Conservation (phyloP, 2,888 invertebrate species). For the Diaphora mendica region DNA sequence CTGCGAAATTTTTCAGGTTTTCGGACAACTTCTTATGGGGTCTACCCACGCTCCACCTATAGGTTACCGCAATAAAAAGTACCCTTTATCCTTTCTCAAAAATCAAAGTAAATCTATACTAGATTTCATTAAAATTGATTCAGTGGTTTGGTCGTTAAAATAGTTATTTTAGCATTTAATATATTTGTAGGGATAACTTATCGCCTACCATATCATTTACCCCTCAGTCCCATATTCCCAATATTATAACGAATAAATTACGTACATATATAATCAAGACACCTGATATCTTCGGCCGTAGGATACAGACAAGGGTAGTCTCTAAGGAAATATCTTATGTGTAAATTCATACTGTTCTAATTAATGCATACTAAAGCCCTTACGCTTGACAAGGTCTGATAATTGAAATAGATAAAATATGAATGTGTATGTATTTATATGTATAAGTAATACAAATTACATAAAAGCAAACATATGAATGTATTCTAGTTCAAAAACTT, state of each 20-base stretch:
- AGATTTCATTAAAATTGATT: too few species aligned
- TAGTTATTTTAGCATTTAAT: too few species aligned
- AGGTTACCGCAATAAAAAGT: too few species aligned
- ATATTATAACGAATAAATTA: conserved; percentile 19
- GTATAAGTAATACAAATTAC: too few species aligned
- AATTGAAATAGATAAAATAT: conserved; percentile 53
- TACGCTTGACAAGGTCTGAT: conserved; percentile 46
- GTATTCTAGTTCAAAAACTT: too few species aligned
- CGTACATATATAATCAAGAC: conserved; percentile 19
- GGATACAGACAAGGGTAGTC: conserved; percentile 32
- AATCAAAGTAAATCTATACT: too few species aligned
- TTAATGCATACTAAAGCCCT: conserved; percentile 50
- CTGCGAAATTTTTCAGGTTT: too few species aligned
- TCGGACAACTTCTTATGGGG: too few species aligned
- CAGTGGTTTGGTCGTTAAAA: too few species aligned
- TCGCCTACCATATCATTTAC: not conserved
- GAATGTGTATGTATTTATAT: not conserved
- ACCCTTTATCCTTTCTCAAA: too few species aligned
- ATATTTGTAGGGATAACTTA: not conserved
- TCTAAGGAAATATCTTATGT: conserved; percentile 50
- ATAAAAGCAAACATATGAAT: too few species aligned
- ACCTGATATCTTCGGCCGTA: conserved; percentile 19
- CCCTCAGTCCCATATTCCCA: conserved; percentile 2
- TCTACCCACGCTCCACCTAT: too few species aligned
- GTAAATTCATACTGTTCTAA: conserved; percentile 51